These are phyloP conservation scores for Myopa testacea DNA, from an alignment of 2,888 invertebrate species.

Conservation along the genomic window DNA sequence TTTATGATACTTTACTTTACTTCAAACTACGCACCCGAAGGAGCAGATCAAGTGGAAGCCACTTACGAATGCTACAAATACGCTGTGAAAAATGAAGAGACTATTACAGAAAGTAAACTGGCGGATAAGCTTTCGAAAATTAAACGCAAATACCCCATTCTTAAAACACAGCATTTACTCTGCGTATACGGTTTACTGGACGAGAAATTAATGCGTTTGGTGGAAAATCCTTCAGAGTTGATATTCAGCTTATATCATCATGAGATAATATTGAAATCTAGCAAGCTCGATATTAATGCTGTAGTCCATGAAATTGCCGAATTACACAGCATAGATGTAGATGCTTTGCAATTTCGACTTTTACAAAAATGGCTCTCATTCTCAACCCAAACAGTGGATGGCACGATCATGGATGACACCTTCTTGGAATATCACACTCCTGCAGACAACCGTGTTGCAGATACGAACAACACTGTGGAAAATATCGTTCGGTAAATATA, in stretches of 20 bases:
- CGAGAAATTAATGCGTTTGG: slow-evolving; percentile 62
- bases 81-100: slow-evolving; percentile 55
- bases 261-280: slow-evolving; percentile 61
- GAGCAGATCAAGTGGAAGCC: slow-evolving; percentile 68
- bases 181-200: slow-evolving; percentile 64
- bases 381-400: slow-evolving; percentile 55
- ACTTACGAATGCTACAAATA: slow-evolving; percentile 66
- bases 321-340: slow-evolving; percentile 60
- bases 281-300: slow-evolving; percentile 65
- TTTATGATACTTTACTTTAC: slow-evolving; percentile 66
- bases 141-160: slow-evolving; percentile 66
- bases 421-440: slow-evolving; percentile 63
- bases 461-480: slow-evolving; percentile 56
- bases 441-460: slow-evolving; percentile 47
- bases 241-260: slow-evolving; percentile 64
- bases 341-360: slow-evolving; percentile 61
- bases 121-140: slow-evolving; percentile 64
- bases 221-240: slow-evolving; percentile 64
- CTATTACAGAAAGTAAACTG: slow-evolving; percentile 54
- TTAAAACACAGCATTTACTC: slow-evolving; percentile 66
- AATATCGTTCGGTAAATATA: slow-evolving; percentile 58
- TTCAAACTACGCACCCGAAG: slow-evolving; percentile 65
- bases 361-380: slow-evolving; percentile 66
- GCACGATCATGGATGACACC: slow-evolving; percentile 65
- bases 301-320: slow-evolving; percentile 63